Percentiles rank a stretch among this genome's conserved stretches.
These are phyloP conservation scores for Distichodus sexfasciatus DNA, from an alignment of 2,797 vertebrate species.

Conservation along the genomic window DNA sequence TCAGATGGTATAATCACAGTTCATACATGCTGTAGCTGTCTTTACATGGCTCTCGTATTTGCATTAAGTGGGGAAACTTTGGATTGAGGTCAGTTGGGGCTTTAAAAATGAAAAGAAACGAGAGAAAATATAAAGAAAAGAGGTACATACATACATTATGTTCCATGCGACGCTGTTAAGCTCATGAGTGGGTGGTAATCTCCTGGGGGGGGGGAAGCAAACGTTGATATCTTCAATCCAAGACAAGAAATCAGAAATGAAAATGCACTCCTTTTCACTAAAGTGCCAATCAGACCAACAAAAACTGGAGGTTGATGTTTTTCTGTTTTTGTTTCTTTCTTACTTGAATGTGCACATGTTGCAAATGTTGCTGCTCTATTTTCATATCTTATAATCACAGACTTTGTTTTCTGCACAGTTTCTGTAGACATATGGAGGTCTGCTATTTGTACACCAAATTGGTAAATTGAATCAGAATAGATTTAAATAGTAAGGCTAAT, in stretches of 20 bases:
- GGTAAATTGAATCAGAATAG: constrained; percentile 52
- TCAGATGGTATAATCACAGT: constrained; percentile 42
- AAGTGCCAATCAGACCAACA: constrained; percentile 84
- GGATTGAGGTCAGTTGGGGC: no score
- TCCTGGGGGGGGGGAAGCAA: constrained; percentile 51
- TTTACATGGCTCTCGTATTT: neutral
- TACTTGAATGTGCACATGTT: constrained; percentile 83
- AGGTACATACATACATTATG: constrained; percentile 49
- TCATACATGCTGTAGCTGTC: constrained; percentile 52
- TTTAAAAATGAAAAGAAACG: no score
- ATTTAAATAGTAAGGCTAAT: constrained; percentile 50
- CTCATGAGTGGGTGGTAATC: constrained; percentile 38
- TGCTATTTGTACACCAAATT: constrained; percentile 69
- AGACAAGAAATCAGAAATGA: constrained; percentile 49
- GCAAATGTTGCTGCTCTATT: constrained; percentile 82
- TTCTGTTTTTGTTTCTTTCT: constrained; percentile 67
- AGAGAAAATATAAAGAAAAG: constrained; percentile 51
- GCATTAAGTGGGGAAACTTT: no score
- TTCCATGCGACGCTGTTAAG: constrained; percentile 53
- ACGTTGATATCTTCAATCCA: no score
- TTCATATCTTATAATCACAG: constrained; percentile 65
- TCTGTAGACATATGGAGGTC: constrained; percentile 66
- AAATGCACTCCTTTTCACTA: constrained; percentile 82
- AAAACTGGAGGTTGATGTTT: constrained; percentile 75
- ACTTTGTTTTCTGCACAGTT: constrained; percentile 70